Evolutionary conservation across 2,113 vertebrate species (phyloP), one percentile per base, ranked within the genome.

Genomic region (Falcunculus frontatus): DNA sequence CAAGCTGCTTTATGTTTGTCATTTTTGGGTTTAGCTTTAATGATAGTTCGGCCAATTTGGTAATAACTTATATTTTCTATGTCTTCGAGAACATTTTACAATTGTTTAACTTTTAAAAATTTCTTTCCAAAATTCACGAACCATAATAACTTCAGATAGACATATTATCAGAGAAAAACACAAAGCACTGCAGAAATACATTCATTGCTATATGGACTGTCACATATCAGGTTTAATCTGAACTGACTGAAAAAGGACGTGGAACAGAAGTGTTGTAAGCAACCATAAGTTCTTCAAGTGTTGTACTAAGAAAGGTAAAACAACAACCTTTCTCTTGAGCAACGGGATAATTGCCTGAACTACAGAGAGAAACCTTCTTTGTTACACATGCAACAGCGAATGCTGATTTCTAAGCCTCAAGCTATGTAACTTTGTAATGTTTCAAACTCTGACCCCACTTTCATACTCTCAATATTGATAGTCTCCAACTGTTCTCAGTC

Each of bases 331-430:
- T 81, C 86, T 80, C 75, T 74, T 41, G 53, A 94, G 93, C 80
- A 68, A 74, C 62, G 87, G 95, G 79, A 79, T 92, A 97, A 90
- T 50, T 96, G 86, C 93, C 90, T 65, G 37, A 95, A 85, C 90
- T 87, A 91, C 78, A 90, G 63, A 92, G 87, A 96, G 83, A 97
- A 96, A 95, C 90, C n/a, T 79, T 81, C 96, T 97, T 96, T 97
- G 93, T 93, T 82, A 96, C 92, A 41, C 33, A 29, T 2, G 89
- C 53, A 97, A 96, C 79, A 96, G 92, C 35, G 57, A 81, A 96
- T 74, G 84, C 59, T 90, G 84, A 96, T 95, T 96, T 96, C 84
- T 82, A 83, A 84, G 93, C 87, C 92, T 77, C 82, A 75, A 97
- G 83, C 90, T 77, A 95, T 93, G 93, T 57, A 94, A 90, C 69